Conservation (phyloP, 2,888 invertebrate genomes). For the Drosophila subquinaria region DNA sequence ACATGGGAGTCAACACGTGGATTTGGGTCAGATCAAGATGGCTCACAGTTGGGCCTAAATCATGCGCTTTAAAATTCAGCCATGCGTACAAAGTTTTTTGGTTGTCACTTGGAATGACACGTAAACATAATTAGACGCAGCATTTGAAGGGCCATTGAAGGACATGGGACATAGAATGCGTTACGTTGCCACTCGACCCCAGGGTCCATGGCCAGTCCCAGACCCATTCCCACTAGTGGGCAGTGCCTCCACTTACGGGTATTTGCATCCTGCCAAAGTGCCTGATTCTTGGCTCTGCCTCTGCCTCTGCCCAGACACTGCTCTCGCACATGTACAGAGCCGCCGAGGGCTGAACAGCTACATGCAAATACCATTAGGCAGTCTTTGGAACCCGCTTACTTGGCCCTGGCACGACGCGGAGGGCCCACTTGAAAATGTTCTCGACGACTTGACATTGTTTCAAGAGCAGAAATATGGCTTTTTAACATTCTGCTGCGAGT, state of each 20-base stretch:
- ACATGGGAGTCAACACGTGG: conserved; percentile 68
- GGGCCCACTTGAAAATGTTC: conserved; percentile 66
- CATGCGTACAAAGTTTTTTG: conserved; percentile 45
- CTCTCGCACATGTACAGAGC: conserved; percentile 49
- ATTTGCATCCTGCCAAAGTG: conserved; percentile 70
- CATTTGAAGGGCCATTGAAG: conserved; percentile 79
- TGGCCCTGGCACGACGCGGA: conserved; percentile 46
- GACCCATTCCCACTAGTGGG: conserved; percentile 10
- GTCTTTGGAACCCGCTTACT: conserved; percentile 36
- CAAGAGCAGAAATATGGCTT: conserved; percentile 75
- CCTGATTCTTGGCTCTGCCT: conserved; percentile 24
- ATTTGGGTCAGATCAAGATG: conserved; percentile 52
- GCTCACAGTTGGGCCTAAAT: conserved; percentile 29
- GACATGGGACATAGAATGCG: conserved; percentile 39
- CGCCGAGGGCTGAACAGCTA: conserved; percentile 50
- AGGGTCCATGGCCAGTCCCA: conserved; percentile 40
- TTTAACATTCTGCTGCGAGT: conserved; percentile 53
- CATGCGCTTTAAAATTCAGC: conserved; percentile 62
- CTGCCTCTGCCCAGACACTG: not conserved
- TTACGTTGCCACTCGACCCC: conserved; percentile 44
- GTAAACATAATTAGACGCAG: conserved; percentile 78
- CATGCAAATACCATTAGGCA: conserved; percentile 75
- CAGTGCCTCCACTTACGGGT: conserved; percentile 56
- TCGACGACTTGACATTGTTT: conserved; percentile 80
- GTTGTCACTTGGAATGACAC: conserved; percentile 62